Conservation (phyloP, 2,888 invertebrate species). For the Heliconius ismenius region DNA sequence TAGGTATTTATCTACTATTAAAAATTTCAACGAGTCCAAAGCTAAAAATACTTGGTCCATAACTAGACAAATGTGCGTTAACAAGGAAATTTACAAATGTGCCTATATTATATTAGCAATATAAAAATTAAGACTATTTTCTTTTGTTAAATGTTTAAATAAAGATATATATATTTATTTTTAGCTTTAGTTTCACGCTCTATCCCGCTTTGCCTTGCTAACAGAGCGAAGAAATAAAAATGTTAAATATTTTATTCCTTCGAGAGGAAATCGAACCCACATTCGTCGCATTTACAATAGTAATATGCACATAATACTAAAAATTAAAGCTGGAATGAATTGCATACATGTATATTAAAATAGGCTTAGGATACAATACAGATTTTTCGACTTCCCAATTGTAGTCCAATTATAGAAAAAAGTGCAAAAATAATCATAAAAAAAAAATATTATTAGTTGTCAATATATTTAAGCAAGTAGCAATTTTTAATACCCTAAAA, state of each 20-base stretch:
- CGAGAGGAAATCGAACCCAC: too few species aligned
- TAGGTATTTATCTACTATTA: background rate
- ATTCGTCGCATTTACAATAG: too few species aligned
- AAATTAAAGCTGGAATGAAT: too few species aligned
- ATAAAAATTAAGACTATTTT: background rate
- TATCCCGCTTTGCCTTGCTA: too few species aligned
- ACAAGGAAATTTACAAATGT: conserved; percentile 16
- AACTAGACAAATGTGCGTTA: conserved; percentile 25
- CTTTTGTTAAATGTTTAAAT: too few species aligned
- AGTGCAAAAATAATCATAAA: background rate
- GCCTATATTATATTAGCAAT: background rate
- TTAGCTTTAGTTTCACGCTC: too few species aligned
- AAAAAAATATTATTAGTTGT: background rate
- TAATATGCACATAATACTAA: too few species aligned
- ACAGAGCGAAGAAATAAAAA: too few species aligned
- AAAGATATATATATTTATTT: too few species aligned
- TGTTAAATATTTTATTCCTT: too few species aligned
- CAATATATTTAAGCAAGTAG: background rate
- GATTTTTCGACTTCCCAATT: background rate
- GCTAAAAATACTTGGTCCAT: conserved; percentile 31
- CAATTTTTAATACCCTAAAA: background rate
- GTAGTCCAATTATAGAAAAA: background rate
- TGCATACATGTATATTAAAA: too few species aligned
- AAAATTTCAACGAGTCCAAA: conserved; percentile 13
- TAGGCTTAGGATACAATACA: too few species aligned